Percentiles rank a stretch among this genome's conserved stretches.
phyloP scores from a whole-genome alignment of 2,888 invertebrate species.

The Pammene fasciana region DNA sequence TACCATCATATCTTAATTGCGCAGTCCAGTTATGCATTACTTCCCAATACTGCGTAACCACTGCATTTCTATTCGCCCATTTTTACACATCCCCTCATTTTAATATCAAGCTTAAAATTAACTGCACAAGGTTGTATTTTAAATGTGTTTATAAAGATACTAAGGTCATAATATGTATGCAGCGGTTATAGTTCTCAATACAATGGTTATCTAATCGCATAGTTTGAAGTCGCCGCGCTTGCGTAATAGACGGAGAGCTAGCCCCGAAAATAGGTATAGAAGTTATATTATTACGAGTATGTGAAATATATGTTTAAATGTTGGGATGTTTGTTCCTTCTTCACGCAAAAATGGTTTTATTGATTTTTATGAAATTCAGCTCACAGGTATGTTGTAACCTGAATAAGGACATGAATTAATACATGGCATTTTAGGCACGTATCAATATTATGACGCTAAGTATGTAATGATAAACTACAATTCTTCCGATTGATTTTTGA shows the following conservation, averaged over 20 bases:
- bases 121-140: neutral
- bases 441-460: too few species aligned
- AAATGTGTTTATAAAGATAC: neutral
- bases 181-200: constrained; percentile 7
- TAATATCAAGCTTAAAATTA: neutral
- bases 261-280: too few species aligned
- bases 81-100: neutral
- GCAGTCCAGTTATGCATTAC: constrained; percentile 21
- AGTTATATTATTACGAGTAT: too few species aligned
- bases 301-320: too few species aligned
- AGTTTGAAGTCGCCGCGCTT: constrained; percentile 30
- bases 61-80: neutral
- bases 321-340: too few species aligned
- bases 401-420: too few species aligned
- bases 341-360: too few species aligned
- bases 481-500: too few species aligned
- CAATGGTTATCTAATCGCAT: constrained; percentile 30
- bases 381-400: too few species aligned
- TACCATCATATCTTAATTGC: constrained; percentile 27
- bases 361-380: too few species aligned
- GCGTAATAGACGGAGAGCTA: neutral
- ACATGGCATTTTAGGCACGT: too few species aligned
- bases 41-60: constrained; percentile 21
- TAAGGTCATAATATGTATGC: neutral
- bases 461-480: too few species aligned